Evolutionary conservation across 2,888 invertebrate genomes (phyloP), one percentile per base, ranked within the genome.

Genomic region (Geophilus truncorum): DNA sequence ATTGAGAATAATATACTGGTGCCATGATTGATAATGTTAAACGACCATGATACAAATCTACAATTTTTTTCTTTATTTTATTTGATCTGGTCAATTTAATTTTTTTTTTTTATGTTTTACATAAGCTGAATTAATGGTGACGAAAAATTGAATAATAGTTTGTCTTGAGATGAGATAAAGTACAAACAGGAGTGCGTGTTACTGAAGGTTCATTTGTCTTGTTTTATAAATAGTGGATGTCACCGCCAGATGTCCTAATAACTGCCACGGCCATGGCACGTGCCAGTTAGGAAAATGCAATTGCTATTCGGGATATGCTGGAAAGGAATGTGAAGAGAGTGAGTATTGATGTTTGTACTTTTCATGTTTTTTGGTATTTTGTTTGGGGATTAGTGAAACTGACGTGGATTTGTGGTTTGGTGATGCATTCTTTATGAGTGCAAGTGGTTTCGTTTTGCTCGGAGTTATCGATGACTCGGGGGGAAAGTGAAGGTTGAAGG

Each of bases 241-340:
- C 62, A 83, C 83, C 25, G 81, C 83, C 21, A 81, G 81, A 23
- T 98, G 98, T 88, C 96, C 96, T 9, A 95, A 95, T 85, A 96
- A 97, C 78, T 99, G 99, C 87, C 94, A 95, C 83, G 96, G 96
- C 15, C 97, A 97, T 88, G 99, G 99, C 18, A 95, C 97, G 87
- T 99, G 99, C 88, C 90, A 96, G 77, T 91, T 95, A 88, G 97
- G 97, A 1, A 94, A 95, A 86, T 99, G 98, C 86, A 94, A 95
- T 85, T 99, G 98, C 87, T 96, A 95, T 87, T 93, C 97, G 79
- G 98, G 98, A 15, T 98, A 96, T 87, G 95, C 95, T 79, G 97
- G 98, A 36, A 94, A 95, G 84, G 97, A 97, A 87, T 99, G 98
- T 88, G 95, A 95, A 87, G 95, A 97, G 88, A 96, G 98, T 94